Conservation (phyloP, 2,113 vertebrate species). For the Tringa solitaria region DNA sequence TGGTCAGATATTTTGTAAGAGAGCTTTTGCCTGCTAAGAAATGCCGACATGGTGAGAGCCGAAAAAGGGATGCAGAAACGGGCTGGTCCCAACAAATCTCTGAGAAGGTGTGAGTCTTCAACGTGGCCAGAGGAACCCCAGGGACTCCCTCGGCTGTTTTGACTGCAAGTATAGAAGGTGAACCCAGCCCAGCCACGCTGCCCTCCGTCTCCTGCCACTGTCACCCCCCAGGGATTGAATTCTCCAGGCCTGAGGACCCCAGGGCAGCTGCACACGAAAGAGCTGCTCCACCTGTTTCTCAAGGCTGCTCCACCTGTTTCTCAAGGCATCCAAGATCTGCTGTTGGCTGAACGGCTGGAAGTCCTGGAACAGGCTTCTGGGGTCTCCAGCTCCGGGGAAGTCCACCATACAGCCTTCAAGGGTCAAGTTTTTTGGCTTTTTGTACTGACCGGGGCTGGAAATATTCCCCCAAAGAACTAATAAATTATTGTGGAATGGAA, state of each 20-base stretch:
- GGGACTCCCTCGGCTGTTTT: not conserved
- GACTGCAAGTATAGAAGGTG: not conserved
- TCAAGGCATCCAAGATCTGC: not conserved
- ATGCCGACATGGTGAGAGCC: not conserved
- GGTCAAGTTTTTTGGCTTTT: not conserved
- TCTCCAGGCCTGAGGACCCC: not conserved
- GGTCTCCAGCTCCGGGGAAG: not conserved
- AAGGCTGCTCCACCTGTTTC: not conserved
- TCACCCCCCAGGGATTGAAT: not conserved
- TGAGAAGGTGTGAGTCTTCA: not conserved
- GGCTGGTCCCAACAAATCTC: not conserved
- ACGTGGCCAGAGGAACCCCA: not conserved
- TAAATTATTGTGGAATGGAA: not conserved
- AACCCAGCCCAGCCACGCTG: not conserved
- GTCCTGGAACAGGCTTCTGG: not conserved
- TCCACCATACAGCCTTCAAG: not conserved
- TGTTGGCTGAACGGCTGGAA: not conserved
- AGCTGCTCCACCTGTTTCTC: not conserved
- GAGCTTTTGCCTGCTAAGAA: not conserved
- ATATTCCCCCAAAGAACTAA: not conserved
- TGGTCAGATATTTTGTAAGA: constrained; percentile 18
- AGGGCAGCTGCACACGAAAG: not conserved
- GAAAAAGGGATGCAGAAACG: not conserved
- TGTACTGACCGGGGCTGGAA: not conserved
- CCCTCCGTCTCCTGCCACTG: not conserved